Evolutionary conservation across 2,113 vertebrate species (phyloP), one percentile per base, ranked within the genome.

Genomic region (Istiophorus platypterus): DNA sequence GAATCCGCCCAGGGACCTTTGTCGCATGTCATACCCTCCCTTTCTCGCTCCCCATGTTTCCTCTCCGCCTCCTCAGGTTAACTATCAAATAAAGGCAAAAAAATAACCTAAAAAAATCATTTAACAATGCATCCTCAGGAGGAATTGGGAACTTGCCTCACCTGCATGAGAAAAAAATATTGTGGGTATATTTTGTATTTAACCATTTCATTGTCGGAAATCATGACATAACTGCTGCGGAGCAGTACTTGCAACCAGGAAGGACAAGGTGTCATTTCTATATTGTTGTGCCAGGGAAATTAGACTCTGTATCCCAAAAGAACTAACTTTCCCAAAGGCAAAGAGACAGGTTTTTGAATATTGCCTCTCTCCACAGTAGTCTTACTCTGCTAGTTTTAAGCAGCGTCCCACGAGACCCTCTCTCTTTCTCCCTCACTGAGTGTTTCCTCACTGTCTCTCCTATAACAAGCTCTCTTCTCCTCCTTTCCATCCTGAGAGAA

Each of bases 281-380:
- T 42, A n/a, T 20, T 34, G 1, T n/a, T 29, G 52, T 22, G 58
- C 52, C 34, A 82, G 39, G 86, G 56, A 76, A 59, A 92, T 89
- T 85, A 93, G 82, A 85, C 79, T 54, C 76, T 57, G 66, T 83
- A 69, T 74, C 31, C 59, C 79, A 47, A 54, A 31, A 47, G 86
- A 86, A 81, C 85, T 80, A 77, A 89, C 74, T 41, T 85, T 90
- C 88, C 84, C 88, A 82, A 81, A 70, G 80, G 86, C 81, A 63
- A 72, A 88, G 72, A 80, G 31, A 75, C 69, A 71, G 80, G 80
- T 86, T 88, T 92, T 90, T 90, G 83, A 93, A 89, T 78, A 76
- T 42, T 82, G 45, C 67, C 57, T 81, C 61, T 75, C 76, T 80
- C 47, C 24, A 56, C 73, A 61, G 73, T 18, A 54, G 82, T 59